Conservation (phyloP, 2,888 invertebrate genomes). For the Embidobia sp. region DNA sequence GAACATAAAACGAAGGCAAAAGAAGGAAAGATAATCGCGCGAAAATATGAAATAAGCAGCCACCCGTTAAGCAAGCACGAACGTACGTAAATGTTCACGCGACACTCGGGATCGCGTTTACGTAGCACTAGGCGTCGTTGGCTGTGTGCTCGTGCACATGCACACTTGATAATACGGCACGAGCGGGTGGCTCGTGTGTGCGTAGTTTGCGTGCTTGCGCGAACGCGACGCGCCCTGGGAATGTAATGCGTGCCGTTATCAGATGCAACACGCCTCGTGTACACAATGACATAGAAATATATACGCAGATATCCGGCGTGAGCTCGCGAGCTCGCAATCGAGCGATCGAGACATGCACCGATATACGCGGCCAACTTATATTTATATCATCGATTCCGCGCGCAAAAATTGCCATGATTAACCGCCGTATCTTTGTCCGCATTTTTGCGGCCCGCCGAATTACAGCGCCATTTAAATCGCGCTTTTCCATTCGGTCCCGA, state of each 20-base stretch:
- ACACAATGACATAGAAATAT: slow-evolving; percentile 54
- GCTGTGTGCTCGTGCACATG: slow-evolving; percentile 26
- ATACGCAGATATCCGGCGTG: slow-evolving; percentile 37
- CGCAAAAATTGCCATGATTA: slow-evolving; percentile 44
- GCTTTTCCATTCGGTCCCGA: not conserved
- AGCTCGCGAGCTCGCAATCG: slow-evolving; percentile 23
- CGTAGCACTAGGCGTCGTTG: slow-evolving; percentile 22
- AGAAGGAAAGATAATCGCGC: slow-evolving; percentile 13
- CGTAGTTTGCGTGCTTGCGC: slow-evolving; percentile 60
- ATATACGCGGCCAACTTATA: slow-evolving; percentile 39
- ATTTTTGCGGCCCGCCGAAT: slow-evolving; percentile 14
- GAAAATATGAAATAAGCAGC: slow-evolving; percentile 57
- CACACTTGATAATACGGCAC: slow-evolving; percentile 42
- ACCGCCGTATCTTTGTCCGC: slow-evolving; percentile 29
- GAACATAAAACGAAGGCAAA: not conserved
- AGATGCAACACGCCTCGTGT: slow-evolving; percentile 64
- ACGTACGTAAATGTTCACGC: slow-evolving; percentile 58
- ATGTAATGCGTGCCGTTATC: slow-evolving; percentile 69
- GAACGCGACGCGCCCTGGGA: slow-evolving; percentile 66
- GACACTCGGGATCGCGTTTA: slow-evolving; percentile 56
- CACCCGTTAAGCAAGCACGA: slow-evolving; percentile 54
- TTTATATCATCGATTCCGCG: slow-evolving; percentile 30
- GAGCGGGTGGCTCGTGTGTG: slow-evolving; percentile 49
- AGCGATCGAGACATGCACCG: slow-evolving; percentile 51
- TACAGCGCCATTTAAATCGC: slow-evolving; percentile 27